phyloP scores from a whole-genome alignment of 2,797 vertebrate species.

The Eulemur rubriventer region DNA sequence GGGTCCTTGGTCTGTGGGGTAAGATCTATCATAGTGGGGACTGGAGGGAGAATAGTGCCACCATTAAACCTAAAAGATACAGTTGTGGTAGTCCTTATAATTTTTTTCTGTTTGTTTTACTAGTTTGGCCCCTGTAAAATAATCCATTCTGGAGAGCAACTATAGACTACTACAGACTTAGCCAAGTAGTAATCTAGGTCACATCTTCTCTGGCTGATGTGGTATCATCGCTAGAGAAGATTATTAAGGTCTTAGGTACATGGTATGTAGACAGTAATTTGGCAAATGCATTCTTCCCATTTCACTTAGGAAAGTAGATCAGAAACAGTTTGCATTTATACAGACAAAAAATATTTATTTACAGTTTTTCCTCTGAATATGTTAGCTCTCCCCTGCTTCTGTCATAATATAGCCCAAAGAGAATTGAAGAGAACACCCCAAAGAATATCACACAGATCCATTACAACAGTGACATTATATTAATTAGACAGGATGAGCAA shows the following conservation, averaged over 20 bases:
- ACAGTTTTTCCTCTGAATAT: background rate
- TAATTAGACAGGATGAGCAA: background rate
- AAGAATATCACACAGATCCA: background rate
- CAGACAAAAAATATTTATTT: background rate
- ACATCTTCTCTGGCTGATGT: background rate
- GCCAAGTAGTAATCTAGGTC: background rate
- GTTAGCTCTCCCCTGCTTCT: background rate
- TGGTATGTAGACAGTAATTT: background rate
- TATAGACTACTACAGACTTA: background rate
- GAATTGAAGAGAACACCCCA: background rate
- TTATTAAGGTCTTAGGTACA: background rate
- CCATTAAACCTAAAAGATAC: background rate
- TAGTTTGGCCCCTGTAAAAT: background rate
- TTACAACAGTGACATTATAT: background rate
- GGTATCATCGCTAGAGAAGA: background rate
- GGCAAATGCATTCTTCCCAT: background rate
- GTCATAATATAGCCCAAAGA: background rate
- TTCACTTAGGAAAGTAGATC: background rate
- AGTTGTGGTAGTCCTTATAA: background rate
- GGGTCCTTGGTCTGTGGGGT: background rate
- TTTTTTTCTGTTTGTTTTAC: background rate
- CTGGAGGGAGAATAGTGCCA: background rate
- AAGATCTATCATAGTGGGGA: background rate
- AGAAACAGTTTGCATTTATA: background rate
- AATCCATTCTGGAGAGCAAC: background rate